Base-by-base conservation (phyloP, 2,888 invertebrate species). In the Pyrrhosoma nymphula region DNA sequence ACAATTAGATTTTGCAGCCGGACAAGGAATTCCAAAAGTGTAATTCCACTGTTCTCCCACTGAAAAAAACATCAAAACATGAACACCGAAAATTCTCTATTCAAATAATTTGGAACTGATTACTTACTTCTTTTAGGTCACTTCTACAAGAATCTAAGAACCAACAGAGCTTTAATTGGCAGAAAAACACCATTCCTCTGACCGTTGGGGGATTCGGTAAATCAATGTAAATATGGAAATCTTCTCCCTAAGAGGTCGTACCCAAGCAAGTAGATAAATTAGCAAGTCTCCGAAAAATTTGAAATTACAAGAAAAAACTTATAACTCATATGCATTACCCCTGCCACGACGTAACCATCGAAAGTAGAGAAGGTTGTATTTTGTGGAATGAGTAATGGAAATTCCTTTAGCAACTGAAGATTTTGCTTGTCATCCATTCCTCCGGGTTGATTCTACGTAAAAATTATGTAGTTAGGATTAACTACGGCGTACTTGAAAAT, bases 1-100 rank as follows among this genome's bases (percentile, higher is more conserved):
- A 93, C 93, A 35, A 93, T 93, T 12, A 93, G 75, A 93, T 93
- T 93, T 75, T 93, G 69, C 47, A 93, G 47, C 39, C 93, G 93
- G 39, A 63, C 47, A 20, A 93, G 47, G n/a, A 93, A 93, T 69
- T 93, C 93, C 18, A 93, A 39, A 6, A 93, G 75, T 8, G 26
- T 75, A 23, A 93, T 93, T 26, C 93, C 93, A 47, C 47, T 60
- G 47, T 35, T 69, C 2, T 93, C 93, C 93, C 93, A 93, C 93
- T 93, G 93, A 47, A 69, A 93, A 47, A 47, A 69, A 75, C 23
- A 4, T 55, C 26, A 47, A 16, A 55, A 39, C 47, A 47, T n/a
- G 47, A 39, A 39, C 20, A 47, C 47, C 1, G 0, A 35, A 39
- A 47, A 1, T n/a, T 14, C 16, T 55, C 14, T 10, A 35, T 12